Percentiles rank a stretch among this genome's conserved stretches.
phyloP scores from a whole-genome alignment of 2,888 invertebrate genomes.

The Hirudinaria manillensis region DNA sequence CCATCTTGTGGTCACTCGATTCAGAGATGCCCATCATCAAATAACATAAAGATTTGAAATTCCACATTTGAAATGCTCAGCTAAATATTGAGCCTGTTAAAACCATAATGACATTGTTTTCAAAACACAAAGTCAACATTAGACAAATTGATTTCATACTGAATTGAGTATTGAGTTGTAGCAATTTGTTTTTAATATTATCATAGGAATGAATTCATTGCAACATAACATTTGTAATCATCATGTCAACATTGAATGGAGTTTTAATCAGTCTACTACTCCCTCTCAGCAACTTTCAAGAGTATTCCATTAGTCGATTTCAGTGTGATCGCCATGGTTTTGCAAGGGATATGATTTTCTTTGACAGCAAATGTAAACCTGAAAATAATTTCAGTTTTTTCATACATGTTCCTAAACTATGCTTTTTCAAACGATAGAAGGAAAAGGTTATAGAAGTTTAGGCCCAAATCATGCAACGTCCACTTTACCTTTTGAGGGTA shows the following conservation, averaged over 20 bases:
- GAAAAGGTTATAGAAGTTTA: background rate
- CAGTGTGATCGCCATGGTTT: slow-evolving; percentile 42
- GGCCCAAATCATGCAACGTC: background rate
- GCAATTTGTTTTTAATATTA: no score
- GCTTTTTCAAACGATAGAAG: background rate
- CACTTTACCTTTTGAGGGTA: slow-evolving; percentile 42
- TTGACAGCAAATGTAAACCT: slow-evolving; percentile 40
- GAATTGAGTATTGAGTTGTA: no score
- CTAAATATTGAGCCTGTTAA: no score
- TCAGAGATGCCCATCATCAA: no score
- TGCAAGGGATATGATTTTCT: slow-evolving; percentile 36
- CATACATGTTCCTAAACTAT: background rate
- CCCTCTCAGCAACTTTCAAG: slow-evolving; percentile 29
- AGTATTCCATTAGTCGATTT: slow-evolving; percentile 41
- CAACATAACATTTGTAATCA: no score
- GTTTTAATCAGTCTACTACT: background rate
- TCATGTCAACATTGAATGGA: background rate
- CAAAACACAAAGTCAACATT: no score
- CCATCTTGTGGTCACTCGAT: no score
- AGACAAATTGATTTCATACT: no score
- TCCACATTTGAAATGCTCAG: no score
- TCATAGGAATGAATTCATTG: no score
- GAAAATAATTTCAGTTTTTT: background rate
- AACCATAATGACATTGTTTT: no score
- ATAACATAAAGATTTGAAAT: no score